Evolutionary conservation across 2,888 invertebrate genomes (phyloP).

Genomic region (Pyrochroa serraticornis): DNA sequence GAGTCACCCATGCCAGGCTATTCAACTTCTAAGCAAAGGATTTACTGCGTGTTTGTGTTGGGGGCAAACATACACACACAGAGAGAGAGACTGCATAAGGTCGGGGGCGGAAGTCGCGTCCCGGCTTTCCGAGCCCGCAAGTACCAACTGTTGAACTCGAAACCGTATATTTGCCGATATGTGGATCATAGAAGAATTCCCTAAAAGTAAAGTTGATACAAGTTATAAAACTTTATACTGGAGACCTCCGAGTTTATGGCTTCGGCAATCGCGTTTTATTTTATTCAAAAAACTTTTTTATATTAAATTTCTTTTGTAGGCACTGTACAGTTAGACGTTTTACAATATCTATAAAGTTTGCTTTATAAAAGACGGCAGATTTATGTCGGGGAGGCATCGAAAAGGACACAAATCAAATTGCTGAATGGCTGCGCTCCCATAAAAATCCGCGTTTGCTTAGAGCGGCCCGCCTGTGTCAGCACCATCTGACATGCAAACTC

Average conservation of each 20-base stretch:
- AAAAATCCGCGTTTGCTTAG: too few species aligned
- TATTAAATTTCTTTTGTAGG: constrained; percentile 33
- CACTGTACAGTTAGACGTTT: constrained; percentile 24
- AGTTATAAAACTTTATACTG: constrained; percentile 31
- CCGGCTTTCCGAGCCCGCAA: not conserved
- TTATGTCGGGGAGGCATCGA: constrained; percentile 14
- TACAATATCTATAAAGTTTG: constrained; percentile 27
- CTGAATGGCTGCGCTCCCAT: not conserved
- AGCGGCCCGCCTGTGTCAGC: too few species aligned
- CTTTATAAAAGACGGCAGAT: constrained; percentile 11
- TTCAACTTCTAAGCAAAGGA: constrained; percentile 14
- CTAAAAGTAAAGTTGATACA: constrained; percentile 29
- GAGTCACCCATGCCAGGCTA: constrained; percentile 3
- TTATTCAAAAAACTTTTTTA: constrained; percentile 33
- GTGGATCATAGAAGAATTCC: constrained; percentile 29
- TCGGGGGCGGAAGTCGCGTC: not conserved
- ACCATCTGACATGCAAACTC: too few species aligned
- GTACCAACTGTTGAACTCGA: constrained; percentile 29
- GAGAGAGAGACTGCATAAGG: not conserved
- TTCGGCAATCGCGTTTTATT: constrained; percentile 30
- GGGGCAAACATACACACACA: constrained; percentile 13
- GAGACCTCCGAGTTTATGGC: constrained; percentile 24
- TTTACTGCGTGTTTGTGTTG: constrained; percentile 15
- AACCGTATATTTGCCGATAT: constrained; percentile 25
- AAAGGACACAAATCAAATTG: constrained; percentile 27